A percentile compares a stretch with the other conserved stretches of the same genome.
phyloP scores from a whole-genome alignment of 2,797 vertebrate genomes.

The Phataginus tricuspis region DNA sequence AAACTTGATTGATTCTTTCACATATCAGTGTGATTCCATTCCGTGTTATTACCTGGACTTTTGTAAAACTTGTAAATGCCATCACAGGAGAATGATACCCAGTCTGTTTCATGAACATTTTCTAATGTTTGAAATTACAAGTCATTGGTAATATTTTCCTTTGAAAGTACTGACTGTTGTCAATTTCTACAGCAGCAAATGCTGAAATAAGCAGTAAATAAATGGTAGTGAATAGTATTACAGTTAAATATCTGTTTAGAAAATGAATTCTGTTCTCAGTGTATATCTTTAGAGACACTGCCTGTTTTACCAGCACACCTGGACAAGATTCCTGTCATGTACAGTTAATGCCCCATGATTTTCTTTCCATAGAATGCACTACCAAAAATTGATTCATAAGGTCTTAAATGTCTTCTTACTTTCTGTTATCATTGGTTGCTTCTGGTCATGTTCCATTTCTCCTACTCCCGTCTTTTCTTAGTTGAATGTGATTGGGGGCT shows the following conservation, averaged over 20 bases:
- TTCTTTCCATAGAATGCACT: background rate
- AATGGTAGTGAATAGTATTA: background rate
- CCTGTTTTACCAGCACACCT: background rate
- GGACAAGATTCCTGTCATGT: background rate
- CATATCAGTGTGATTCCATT: background rate
- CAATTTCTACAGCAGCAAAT: background rate
- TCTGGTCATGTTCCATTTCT: constrained; percentile 5
- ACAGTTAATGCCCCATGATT: background rate
- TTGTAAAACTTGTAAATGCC: background rate
- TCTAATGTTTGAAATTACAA: background rate
- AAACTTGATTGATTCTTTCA: background rate
- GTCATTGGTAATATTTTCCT: background rate
- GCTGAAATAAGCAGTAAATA: background rate
- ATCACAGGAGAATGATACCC: background rate
- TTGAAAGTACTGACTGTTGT: background rate
- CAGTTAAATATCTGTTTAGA: background rate
- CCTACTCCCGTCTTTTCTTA: background rate
- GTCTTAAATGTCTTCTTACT: background rate
- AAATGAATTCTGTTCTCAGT: background rate
- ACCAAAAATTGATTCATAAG: background rate
- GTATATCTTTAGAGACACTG: background rate
- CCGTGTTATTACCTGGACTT: background rate
- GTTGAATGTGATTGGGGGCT: background rate
- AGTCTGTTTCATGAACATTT: background rate
- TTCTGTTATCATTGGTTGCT: background rate